A percentile compares a stretch with the other conserved stretches of the same genome.
These are phyloP conservation scores for Myocastor coypus DNA, from an alignment of 2,113 vertebrate genomes.

Conservation along the genomic window DNA sequence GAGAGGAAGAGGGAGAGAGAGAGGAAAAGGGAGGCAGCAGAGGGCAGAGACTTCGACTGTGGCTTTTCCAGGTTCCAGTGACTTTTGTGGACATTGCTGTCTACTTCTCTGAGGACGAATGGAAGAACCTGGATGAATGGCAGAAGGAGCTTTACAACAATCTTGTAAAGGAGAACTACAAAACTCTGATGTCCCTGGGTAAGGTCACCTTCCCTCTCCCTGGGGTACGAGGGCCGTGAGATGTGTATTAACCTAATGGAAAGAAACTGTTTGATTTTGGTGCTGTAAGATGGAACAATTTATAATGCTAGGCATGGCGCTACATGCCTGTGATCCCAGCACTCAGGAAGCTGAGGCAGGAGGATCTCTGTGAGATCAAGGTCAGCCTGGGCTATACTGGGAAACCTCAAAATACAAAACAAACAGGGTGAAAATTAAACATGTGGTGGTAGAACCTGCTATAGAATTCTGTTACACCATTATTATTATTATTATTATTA, in stretches of 20 bases:
- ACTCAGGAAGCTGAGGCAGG: neutral
- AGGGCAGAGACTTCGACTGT: neutral
- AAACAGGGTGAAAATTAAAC: neutral
- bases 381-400: neutral
- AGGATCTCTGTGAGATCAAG: neutral
- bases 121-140: slow-evolving; percentile 90
- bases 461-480: accelerated
- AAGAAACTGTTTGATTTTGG: neutral
- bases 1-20: neutral
- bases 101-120: slow-evolving; percentile 90
- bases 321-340: neutral
- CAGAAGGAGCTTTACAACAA: slow-evolving; percentile 89
- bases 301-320: neutral
- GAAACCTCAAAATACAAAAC: neutral
- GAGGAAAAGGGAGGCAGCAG: neutral
- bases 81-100: slow-evolving; percentile 89
- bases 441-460: neutral
- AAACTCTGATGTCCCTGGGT: slow-evolving; percentile 87
- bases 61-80: slow-evolving; percentile 84
- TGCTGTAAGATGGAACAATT: neutral
- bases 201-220: neutral
- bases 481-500: neutral
- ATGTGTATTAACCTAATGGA: neutral
- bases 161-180: slow-evolving; percentile 89
- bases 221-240: accelerated